phyloP scores from a whole-genome alignment of 2,113 vertebrate genomes.

The Eubucco bourcierii region DNA sequence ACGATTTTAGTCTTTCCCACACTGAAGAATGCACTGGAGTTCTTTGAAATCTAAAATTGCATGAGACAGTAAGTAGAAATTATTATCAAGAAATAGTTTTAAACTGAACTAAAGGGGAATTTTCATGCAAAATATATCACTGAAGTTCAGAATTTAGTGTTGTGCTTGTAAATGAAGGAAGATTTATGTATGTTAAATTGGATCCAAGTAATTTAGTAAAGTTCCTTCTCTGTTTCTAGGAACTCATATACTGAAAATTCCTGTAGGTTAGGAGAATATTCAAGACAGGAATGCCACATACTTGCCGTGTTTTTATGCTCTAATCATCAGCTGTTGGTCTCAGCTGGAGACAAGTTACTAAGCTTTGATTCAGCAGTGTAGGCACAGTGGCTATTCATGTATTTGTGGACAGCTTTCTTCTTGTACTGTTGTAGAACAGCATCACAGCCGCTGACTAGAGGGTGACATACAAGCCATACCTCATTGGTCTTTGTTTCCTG shows the following conservation, averaged over 20 bases:
- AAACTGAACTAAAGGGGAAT: neutral
- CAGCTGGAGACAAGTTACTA: neutral
- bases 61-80: neutral
- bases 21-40: neutral
- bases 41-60: neutral
- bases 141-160: neutral
- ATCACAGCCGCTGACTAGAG: neutral
- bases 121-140: neutral
- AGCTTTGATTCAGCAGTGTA: neutral
- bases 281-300: neutral
- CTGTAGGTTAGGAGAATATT: neutral
- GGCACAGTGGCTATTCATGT: neutral
- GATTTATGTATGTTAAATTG: neutral
- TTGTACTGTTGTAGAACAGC: neutral
- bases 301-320: neutral
- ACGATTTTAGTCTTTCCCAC: neutral
- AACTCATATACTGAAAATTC: neutral
- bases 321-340: neutral
- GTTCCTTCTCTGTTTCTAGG: neutral
- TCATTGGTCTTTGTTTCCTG: conserved; percentile 5
- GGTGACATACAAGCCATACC: neutral
- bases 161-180: neutral
- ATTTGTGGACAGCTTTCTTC: neutral
- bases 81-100: neutral
- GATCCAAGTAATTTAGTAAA: neutral